These are phyloP conservation scores for Tauraco erythrolophus DNA, from an alignment of 2,113 vertebrate genomes.

Conservation along the genomic window DNA sequence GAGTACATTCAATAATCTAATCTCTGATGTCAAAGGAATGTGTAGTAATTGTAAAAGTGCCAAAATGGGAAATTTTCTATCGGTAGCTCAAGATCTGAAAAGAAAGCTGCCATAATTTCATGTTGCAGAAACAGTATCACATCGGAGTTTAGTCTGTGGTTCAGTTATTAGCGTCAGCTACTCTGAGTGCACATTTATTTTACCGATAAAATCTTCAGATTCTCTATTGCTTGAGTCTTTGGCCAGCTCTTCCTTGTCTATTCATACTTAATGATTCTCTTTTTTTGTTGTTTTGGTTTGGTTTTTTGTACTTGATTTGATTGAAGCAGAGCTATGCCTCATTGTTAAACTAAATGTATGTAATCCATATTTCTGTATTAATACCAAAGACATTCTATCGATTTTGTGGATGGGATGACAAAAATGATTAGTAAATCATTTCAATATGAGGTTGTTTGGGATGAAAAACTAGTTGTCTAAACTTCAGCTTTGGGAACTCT, in stretches of 20 bases:
- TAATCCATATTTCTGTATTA: background rate
- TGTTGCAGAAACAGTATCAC: background rate
- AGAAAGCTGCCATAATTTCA: background rate
- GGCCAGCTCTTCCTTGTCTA: background rate
- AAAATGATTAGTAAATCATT: background rate
- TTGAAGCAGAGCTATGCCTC: background rate
- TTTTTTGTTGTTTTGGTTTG: background rate
- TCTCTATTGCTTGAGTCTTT: background rate
- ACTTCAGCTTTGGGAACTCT: background rate
- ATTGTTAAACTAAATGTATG: background rate
- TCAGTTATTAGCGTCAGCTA: background rate
- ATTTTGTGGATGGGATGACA: background rate
- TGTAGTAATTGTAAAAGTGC: background rate
- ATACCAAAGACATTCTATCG: background rate
- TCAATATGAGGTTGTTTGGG: background rate
- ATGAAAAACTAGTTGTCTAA: background rate
- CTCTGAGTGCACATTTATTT: background rate
- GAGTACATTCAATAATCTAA: background rate
- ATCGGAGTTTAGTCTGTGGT: background rate
- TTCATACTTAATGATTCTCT: background rate
- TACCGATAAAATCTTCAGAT: background rate
- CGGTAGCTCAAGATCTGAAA: background rate
- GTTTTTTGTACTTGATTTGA: background rate
- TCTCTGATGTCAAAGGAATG: background rate
- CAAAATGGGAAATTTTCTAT: background rate